phyloP scores from a whole-genome alignment of 1,140 invertebrate species.

The Centruroides vittatus region DNA sequence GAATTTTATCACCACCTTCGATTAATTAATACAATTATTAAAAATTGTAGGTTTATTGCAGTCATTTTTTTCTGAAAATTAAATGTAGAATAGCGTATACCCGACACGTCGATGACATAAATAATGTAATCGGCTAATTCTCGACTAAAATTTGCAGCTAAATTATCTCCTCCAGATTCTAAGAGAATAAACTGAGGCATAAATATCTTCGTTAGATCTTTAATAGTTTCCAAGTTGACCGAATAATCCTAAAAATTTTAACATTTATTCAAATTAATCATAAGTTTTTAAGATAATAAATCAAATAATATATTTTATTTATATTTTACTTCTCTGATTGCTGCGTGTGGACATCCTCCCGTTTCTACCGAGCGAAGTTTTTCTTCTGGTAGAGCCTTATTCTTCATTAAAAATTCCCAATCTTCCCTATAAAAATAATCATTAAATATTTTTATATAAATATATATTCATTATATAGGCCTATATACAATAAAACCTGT shows the following conservation, averaged over 20 bases:
- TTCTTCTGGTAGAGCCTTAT: slow-evolving; percentile 27
- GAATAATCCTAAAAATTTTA: slow-evolving; percentile 26
- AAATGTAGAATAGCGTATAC: slow-evolving; percentile 7
- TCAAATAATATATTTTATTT: too few relatives aligned
- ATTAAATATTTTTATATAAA: neutral
- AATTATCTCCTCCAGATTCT: slow-evolving; percentile 32
- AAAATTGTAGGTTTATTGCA: too few relatives aligned
- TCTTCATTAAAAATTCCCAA: slow-evolving; percentile 30
- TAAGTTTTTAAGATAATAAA: too few relatives aligned
- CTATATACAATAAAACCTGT: neutral
- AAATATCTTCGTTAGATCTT: slow-evolving; percentile 26
- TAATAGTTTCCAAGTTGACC: slow-evolving; percentile 28
- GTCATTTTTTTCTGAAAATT: too few relatives aligned
- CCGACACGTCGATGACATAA: slow-evolving; percentile 31
- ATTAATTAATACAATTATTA: too few relatives aligned
- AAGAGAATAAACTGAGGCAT: slow-evolving; percentile 28
- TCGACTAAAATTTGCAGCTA: slow-evolving; percentile 30
- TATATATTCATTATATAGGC: neutral
- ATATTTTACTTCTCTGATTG: slow-evolving; percentile 27
- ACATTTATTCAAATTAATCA: too few relatives aligned
- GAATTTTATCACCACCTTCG: slow-evolving; percentile 30
- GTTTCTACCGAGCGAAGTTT: slow-evolving; percentile 30
- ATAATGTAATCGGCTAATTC: slow-evolving; percentile 33
- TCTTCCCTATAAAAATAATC: slow-evolving; percentile 25
- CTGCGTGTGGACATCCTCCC: slow-evolving; percentile 31